Evolutionary conservation across 1,140 invertebrate species (phyloP), one percentile per base, ranked within the genome.

Genomic region (Platyura marginata): DNA sequence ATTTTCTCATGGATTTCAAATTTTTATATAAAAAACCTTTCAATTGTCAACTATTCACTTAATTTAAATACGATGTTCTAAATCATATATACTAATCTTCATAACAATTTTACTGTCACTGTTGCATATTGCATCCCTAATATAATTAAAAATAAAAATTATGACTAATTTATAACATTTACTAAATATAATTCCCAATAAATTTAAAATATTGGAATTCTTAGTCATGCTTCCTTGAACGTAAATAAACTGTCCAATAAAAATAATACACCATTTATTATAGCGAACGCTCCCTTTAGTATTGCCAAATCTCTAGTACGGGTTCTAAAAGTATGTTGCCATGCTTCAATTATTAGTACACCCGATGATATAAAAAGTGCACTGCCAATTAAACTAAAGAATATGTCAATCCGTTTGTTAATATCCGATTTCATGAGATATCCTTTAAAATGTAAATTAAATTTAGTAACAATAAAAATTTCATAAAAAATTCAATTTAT

Each of bases 191-290:
- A n/a, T n/a, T 29, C 25, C 6, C 25, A 29, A 29, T 29, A 29
- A 13, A 29, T 29, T 13, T 29, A 29, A 29, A 13, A 29, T 29
- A 29, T 29, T 29, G 25, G 6, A 29, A 29, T 13, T 29, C 6
- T 8, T 6, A 8, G 25, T 29, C 6, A 29, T 29, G 25, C 13
- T 6, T 36, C 16, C 34, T 74, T 67, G 66, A 79, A 83, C 16
- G 77, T 81, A 41, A 85, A 66, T n/a, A 82, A 64, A 2, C 76
- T 72, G 53, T 86, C 81, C 10, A 81, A 51, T 1, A 83, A 62
- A 49, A 86, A 75, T 1, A 84, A 35, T 3, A 68, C 67, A 11
- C 77, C 80, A 49, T 80, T 77, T 47, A 83, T 75, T 44, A 84
- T 75, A 6, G 76, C 65, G 39, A 84, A 50, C 0, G 74, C 72